A percentile compares a stretch with the other conserved stretches of the same genome.
These are phyloP conservation scores for Pimephales promelas DNA, from an alignment of 2,113 vertebrate genomes.

Conservation along the genomic window DNA sequence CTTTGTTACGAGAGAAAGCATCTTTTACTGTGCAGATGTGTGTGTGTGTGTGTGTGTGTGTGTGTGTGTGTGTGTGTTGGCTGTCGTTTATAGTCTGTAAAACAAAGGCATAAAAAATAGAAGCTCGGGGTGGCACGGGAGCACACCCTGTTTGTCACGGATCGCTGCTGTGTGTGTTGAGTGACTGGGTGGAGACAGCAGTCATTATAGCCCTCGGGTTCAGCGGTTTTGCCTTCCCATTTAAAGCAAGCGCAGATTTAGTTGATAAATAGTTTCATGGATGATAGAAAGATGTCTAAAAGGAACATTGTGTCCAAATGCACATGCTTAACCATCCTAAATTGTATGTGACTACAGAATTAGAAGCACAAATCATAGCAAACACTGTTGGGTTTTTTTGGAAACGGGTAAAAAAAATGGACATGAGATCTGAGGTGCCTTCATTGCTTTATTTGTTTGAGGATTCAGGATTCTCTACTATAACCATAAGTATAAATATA, in stretches of 20 bases:
- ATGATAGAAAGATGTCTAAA: not conserved
- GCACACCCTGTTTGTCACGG: conserved; percentile 8
- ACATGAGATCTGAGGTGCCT: too few species aligned
- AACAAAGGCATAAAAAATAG: conserved; percentile 23
- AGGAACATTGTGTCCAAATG: not conserved
- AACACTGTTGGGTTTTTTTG: not conserved
- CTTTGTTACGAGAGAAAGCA: conserved; percentile 62
- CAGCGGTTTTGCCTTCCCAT: not conserved
- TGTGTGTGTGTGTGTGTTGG: conserved; percentile 25
- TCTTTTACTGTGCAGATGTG: conserved; percentile 54
- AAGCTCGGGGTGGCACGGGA: conserved; percentile 1
- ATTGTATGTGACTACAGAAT: not conserved
- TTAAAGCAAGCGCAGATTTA: conserved; percentile 1
- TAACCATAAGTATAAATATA: not conserved
- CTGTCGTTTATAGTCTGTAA: conserved; percentile 15
- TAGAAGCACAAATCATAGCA: not conserved
- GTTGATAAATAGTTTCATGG: not conserved
- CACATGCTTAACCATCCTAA: too few species aligned
- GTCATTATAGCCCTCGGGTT: conserved; percentile 21
- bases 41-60: not conserved
- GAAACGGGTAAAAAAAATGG: too few species aligned
- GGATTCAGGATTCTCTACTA: not conserved
- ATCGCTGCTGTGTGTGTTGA: conserved; percentile 10
- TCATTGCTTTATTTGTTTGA: not conserved
- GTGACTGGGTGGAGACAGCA: conserved; percentile 1